Evolutionary conservation across 1,140 invertebrate genomes (phyloP), one percentile per base, ranked within the genome.

Genomic region (Phortica variegata): DNA sequence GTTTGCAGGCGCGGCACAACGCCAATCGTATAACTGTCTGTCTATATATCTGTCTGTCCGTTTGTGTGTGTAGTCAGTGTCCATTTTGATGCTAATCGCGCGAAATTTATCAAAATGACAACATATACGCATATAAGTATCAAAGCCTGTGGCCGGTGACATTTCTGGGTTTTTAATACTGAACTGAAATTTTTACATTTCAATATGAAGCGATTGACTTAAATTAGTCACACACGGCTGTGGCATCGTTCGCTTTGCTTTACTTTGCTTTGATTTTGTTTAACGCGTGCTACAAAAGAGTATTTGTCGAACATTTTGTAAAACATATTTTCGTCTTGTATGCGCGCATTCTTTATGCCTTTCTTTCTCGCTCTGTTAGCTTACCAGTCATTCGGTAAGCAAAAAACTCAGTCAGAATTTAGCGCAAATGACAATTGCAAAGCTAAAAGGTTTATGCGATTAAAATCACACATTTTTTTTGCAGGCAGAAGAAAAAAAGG

Each of bases 381-480:
- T 26, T 6, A 6, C 10, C 10, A 26, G 5, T 26, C 5, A 26
- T 26, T n/a, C n/a, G n/a, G n/a, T n/a, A n/a, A n/a, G n/a, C n/a
- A n/a, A n/a, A n/a, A n/a, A n/a, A 8, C 6, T 38, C 57, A 55
- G 57, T 51, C 42, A 66, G 63, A 68, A 68, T 68, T 68, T 65
- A 60, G 63, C 57, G 51, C 63, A 65, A 54, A 43, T 34, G 42
- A 65, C 61, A 65, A 65, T 65, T 65, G 58, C 61, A 68, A 50
- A 60, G 63, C 63, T 68, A 68, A 68, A 68, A 68, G 63, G 63
- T 60, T 68, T 68, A 68, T 58, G 47, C 51, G 37, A 63, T 68
- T 68, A 66, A 34, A 16, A 17, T 26, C 33, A 34, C 33, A 15
- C 12, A 34, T 39, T 19, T 29, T 29, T n/a, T 21, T 17, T 39